phyloP scores from a whole-genome alignment of 1,140 invertebrate species.

The Daktulosphaira vitifoliae region DNA sequence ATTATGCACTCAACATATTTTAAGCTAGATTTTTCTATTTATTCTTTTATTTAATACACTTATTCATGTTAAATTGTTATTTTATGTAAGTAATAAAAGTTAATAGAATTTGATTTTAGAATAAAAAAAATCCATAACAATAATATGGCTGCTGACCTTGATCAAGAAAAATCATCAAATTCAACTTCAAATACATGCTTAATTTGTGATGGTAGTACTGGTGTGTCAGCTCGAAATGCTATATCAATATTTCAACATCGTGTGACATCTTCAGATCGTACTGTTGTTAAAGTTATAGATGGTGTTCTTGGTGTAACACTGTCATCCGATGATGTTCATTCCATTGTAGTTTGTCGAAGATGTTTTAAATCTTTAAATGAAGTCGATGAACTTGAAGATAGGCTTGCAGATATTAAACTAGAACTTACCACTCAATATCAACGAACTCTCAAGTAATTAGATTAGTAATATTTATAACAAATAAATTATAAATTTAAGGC shows the following conservation, averaged over 20 bases:
- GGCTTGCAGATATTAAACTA: slow-evolving; percentile 46
- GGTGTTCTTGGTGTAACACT: slow-evolving; percentile 47
- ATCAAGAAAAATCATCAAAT: slow-evolving; percentile 25
- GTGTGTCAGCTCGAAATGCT: slow-evolving; percentile 48
- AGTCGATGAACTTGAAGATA: slow-evolving; percentile 51
- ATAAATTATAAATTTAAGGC: neutral
- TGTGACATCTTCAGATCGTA: slow-evolving; percentile 43
- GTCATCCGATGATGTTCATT: slow-evolving; percentile 47
- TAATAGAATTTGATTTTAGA: too few relatives aligned
- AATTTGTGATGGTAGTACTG: slow-evolving; percentile 49
- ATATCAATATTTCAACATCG: slow-evolving; percentile 47
- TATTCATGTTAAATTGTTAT: too few relatives aligned
- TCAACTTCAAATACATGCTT: slow-evolving; percentile 43
- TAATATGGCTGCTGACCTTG: slow-evolving; percentile 36
- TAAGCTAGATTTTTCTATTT: too few relatives aligned
- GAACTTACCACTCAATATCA: slow-evolving; percentile 46
- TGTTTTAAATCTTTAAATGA: slow-evolving; percentile 55
- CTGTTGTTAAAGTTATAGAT: slow-evolving; percentile 46
- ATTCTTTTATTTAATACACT: too few relatives aligned
- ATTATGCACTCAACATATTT: too few relatives aligned
- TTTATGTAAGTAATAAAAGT: too few relatives aligned
- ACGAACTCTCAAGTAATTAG: slow-evolving; percentile 43
- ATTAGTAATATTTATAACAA: neutral
- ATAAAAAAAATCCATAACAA: too few relatives aligned
- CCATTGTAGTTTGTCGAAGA: slow-evolving; percentile 53